Conservation (phyloP, 2,797 vertebrate genomes). For the Leptatherina wallacei region DNA sequence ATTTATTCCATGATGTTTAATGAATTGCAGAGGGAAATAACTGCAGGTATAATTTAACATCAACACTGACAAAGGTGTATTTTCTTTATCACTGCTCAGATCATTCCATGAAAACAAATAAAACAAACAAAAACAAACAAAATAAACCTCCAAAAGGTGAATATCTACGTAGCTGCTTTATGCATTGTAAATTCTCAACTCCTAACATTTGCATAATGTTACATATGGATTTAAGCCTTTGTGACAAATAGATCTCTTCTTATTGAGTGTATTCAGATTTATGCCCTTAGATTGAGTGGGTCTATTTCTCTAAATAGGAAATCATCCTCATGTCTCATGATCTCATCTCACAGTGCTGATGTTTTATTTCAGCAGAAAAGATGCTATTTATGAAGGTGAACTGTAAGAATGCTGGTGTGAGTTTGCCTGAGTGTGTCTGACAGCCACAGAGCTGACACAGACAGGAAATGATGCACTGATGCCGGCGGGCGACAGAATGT, state of each 20-base stretch:
- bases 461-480: conserved; percentile 72
- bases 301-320: conserved; percentile 26
- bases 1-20: background rate
- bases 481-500: conserved; percentile 43
- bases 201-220: background rate
- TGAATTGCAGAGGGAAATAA: background rate
- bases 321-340: conserved; percentile 20
- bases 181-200: background rate
- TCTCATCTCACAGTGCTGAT: conserved; percentile 5
- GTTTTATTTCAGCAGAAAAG: conserved; percentile 19
- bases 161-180: background rate
- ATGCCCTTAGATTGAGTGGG: background rate
- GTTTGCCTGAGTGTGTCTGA: conserved; percentile 20
- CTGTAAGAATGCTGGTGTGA: conserved; percentile 10
- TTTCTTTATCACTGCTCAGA: background rate
- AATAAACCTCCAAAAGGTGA: background rate
- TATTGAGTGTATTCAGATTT: background rate
- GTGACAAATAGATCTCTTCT: background rate
- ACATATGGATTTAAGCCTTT: no score
- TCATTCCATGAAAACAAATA: background rate
- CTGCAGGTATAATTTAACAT: background rate
- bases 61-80: background rate
- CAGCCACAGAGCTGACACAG: conserved; percentile 43
- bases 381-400: conserved; percentile 26
- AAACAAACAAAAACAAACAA: background rate